These are phyloP conservation scores for Scytalopus superciliaris DNA, from an alignment of 2,113 vertebrate genomes.

Conservation along the genomic window DNA sequence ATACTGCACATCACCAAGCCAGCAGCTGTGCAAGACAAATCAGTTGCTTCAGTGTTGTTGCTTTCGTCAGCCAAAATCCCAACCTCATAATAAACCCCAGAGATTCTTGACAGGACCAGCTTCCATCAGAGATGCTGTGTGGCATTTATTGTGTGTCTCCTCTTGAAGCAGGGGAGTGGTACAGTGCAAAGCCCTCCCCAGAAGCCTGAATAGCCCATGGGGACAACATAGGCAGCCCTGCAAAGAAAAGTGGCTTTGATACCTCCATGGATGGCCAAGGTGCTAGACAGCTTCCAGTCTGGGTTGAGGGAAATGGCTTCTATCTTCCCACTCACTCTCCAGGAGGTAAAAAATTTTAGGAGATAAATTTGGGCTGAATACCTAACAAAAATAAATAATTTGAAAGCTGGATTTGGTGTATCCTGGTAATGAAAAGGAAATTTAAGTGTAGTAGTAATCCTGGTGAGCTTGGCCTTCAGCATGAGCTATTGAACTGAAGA, in stretches of 20 bases:
- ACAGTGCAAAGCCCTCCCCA: background rate
- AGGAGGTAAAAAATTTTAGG: background rate
- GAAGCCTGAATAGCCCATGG: background rate
- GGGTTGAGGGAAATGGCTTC: background rate
- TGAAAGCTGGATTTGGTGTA: background rate
- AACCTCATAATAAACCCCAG: background rate
- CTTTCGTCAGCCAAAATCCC: background rate
- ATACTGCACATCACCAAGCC: background rate
- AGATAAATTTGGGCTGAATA: background rate
- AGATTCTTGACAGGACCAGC: background rate
- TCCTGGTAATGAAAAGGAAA: background rate
- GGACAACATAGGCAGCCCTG: background rate
- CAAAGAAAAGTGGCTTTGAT: background rate
- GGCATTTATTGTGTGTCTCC: background rate
- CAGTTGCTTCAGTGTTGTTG: background rate
- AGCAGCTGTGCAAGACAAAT: background rate
- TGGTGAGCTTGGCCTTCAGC: background rate
- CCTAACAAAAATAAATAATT: background rate
- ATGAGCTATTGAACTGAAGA: background rate
- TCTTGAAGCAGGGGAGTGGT: background rate
- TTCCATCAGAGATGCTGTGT: background rate
- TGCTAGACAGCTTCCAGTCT: background rate
- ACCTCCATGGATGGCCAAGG: background rate
- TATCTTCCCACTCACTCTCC: background rate
- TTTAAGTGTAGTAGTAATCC: background rate